Conservation (phyloP, 2,888 invertebrate species). For the Mythimna impura region DNA sequence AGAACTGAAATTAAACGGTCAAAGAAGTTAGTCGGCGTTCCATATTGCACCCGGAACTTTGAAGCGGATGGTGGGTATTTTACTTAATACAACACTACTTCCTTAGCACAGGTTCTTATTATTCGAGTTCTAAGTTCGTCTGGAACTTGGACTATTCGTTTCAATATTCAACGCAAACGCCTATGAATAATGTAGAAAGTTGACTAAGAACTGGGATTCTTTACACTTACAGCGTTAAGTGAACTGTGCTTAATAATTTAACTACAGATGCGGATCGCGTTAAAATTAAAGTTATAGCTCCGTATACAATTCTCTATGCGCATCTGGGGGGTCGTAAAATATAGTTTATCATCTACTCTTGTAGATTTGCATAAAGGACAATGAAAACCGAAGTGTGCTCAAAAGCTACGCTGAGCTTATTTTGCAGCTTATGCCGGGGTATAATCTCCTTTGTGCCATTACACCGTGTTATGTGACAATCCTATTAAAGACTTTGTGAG, state of each 20-base stretch:
- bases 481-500: constrained; percentile 3
- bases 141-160: constrained; percentile 81
- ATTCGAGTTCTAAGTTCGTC: constrained; percentile 81
- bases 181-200: constrained; percentile 78
- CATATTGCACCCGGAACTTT: constrained; percentile 70
- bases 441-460: constrained; percentile 37
- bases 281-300: constrained; percentile 47
- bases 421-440: constrained; percentile 30
- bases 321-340: constrained; percentile 50
- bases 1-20: constrained; percentile 68
- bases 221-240: constrained; percentile 65
- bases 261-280: constrained; percentile 28
- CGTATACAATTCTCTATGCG: constrained; percentile 59
- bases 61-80: constrained; percentile 70
- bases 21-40: constrained; percentile 60
- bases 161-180: constrained; percentile 81
- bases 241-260: constrained; percentile 26
- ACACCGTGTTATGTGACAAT: constrained; percentile 25
- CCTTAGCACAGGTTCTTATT: constrained; percentile 76
- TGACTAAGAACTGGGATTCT: constrained; percentile 71
- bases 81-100: constrained; percentile 79
- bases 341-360: constrained; percentile 35
- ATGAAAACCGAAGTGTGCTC: constrained; percentile 40
- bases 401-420: constrained; percentile 34
- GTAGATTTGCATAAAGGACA: constrained; percentile 57